phyloP scores from a whole-genome alignment of 2,888 invertebrate genomes.

The Epinotia brunnichana region DNA sequence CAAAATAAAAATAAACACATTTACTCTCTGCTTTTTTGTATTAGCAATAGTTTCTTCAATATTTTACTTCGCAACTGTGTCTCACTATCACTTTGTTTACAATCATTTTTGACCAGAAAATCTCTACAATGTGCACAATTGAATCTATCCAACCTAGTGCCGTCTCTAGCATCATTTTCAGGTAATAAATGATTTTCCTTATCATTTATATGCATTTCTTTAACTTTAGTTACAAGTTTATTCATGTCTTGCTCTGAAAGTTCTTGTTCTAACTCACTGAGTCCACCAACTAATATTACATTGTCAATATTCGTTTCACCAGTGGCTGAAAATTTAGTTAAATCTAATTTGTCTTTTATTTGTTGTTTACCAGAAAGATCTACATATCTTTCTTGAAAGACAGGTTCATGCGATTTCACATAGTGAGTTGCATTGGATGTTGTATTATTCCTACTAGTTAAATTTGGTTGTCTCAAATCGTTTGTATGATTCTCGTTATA shows the following conservation, averaged over 20 bases:
- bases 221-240: neutral
- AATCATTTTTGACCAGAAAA: neutral
- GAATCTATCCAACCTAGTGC: neutral
- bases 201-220: neutral
- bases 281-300: neutral
- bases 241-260: neutral
- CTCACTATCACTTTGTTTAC: neutral
- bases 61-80: neutral
- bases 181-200: slow-evolving; percentile 9
- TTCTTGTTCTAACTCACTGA: neutral
- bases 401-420: too few species aligned
- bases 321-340: neutral
- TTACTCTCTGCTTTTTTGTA: neutral
- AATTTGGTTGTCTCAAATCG: neutral
- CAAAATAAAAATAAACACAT: neutral
- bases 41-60: neutral
- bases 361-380: neutral
- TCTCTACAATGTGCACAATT: slow-evolving; percentile 6
- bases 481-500: neutral
- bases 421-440: too few species aligned
- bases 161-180: slow-evolving; percentile 1
- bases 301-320: neutral
- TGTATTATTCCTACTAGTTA: neutral
- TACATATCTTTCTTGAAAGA: neutral
- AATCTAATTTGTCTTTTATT: neutral